These are phyloP conservation scores for Hyaena hyaena DNA, from an alignment of 2,113 vertebrate genomes.

Conservation along the genomic window DNA sequence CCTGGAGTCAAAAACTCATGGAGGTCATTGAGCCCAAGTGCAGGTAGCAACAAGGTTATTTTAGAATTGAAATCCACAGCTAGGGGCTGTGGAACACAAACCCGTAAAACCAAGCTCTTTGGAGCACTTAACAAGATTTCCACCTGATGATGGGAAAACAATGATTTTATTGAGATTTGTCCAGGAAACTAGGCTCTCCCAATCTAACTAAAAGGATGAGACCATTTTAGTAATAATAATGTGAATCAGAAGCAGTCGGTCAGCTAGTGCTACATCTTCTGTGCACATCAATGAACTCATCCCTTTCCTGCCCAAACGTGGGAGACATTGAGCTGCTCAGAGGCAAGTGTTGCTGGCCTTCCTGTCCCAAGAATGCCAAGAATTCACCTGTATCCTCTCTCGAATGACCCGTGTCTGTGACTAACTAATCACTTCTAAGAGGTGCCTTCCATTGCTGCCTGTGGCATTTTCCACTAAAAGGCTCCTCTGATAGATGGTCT, in stretches of 20 bases:
- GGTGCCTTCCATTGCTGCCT: not conserved
- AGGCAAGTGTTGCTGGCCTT: not conserved
- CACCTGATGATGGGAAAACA: not conserved
- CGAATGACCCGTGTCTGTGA: not conserved
- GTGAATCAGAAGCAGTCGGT: not conserved
- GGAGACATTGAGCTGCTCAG: not conserved
- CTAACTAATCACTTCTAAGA: not conserved
- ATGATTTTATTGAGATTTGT: conserved; percentile 9
- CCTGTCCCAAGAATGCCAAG: not conserved
- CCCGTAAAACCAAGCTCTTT: not conserved
- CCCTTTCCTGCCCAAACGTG: conserved; percentile 14
- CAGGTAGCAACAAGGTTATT: conserved; percentile 49
- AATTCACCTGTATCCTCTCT: not conserved
- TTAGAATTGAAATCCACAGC: conserved; percentile 46
- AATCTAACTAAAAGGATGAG: not conserved
- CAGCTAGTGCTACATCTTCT: not conserved
- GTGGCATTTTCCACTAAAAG: not conserved
- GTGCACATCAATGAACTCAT: not conserved
- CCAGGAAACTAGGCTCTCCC: not conserved
- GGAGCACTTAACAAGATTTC: not conserved
- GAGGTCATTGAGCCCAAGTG: conserved; percentile 14
- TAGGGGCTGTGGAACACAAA: not conserved
- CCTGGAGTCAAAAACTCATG: conserved; percentile 17
- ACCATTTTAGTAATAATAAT: not conserved
- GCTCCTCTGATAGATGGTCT: not conserved